These are phyloP conservation scores for Tamandua tetradactyla DNA, from an alignment of 2,797 vertebrate species.

Conservation along the genomic window DNA sequence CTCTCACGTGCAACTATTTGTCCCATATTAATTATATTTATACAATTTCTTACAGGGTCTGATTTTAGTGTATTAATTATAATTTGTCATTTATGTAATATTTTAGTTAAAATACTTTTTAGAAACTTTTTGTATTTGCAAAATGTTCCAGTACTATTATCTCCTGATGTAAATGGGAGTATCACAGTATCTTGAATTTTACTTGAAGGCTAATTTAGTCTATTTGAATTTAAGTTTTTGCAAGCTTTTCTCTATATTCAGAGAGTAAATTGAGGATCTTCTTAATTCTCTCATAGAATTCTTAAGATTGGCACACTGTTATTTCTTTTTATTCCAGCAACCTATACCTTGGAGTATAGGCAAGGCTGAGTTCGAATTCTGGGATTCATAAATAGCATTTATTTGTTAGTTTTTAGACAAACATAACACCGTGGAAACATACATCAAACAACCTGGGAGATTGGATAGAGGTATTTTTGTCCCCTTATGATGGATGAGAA, in stretches of 20 bases:
- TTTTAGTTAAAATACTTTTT: background rate
- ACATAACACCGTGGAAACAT: background rate
- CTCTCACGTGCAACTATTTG: background rate
- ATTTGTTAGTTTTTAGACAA: background rate
- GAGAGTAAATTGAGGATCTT: background rate
- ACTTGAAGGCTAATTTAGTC: background rate
- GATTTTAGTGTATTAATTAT: background rate
- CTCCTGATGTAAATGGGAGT: background rate
- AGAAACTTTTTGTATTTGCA: background rate
- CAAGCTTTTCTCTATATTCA: background rate
- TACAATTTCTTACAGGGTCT: background rate
- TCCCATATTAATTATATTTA: background rate
- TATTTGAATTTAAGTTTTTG: background rate
- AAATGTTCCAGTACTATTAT: background rate
- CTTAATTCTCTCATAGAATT: background rate
- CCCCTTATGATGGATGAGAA: background rate
- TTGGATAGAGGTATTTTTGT: background rate
- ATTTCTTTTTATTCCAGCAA: background rate
- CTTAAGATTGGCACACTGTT: background rate
- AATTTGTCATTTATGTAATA: background rate
- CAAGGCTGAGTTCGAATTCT: background rate
- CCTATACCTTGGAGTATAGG: background rate
- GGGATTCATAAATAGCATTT: background rate
- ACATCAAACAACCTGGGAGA: background rate
- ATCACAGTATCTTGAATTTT: background rate